Evolutionary conservation across 2,113 vertebrate genomes (phyloP), one percentile per base, ranked within the genome.

Genomic region (Girardinichthys multiradiatus): DNA sequence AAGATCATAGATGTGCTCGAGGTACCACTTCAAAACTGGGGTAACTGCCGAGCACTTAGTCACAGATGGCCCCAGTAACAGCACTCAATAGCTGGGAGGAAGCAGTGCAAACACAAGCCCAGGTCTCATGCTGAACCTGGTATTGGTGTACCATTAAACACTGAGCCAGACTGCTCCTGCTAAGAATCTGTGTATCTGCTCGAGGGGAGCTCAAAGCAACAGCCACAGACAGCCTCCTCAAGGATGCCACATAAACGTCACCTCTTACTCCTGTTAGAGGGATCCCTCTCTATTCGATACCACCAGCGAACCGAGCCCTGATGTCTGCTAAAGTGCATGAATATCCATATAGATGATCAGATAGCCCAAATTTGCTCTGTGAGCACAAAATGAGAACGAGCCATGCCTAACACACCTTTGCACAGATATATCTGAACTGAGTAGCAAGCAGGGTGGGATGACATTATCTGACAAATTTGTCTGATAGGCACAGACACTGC

Each of bases 181-280:
- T 91, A 88, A 92, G 89, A 91, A 94, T 95, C 92, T 91, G 91
- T 93, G 91, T 92, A 81, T 91, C 86, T 91, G 92, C 94, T 95
- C 39, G 77, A 89, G 93, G 93, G 91, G 81, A 91, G 92, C 94
- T 93, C 92, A 90, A 81, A 95, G 94, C 93, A 91, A 94, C 87
- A 90, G 89, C 88, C 86, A 80, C 74, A 87, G 89, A 92, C 86
- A 84, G 81, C 84, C 87, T 92, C 87, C 88, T 89, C 75, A 72
- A 81, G 78, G 89, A 92, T 76, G 86, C 77, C 83, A 84, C 79
- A 39, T 82, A 86, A 91, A 86, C 77, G 87, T 87, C 87, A 86
- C 83, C 82, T 91, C 89, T 91, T 80, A 86, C 87, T 88, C 74
- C 64, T 58, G 88, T 88, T 90, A 80, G 88, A 77, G 84, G 82